Base-by-base conservation (phyloP, 2,113 vertebrate species). In the Hiodon alosoides region DNA sequence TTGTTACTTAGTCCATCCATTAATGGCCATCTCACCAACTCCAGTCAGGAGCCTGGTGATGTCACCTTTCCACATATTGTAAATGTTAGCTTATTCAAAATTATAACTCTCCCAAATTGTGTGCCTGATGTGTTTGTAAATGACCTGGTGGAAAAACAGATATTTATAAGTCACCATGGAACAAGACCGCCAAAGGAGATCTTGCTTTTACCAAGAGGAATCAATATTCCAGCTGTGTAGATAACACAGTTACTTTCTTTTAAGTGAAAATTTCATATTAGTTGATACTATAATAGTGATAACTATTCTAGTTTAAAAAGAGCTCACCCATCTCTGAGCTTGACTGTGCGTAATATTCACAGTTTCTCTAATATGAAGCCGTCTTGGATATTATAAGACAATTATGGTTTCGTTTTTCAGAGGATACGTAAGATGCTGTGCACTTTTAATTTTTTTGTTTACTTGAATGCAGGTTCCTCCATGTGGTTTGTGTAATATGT, bases 241-340 rank as follows among this genome's bases (percentile, higher is more conserved):
- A n/a, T n/a, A n/a, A n/a, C n/a, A 31, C 31, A 31, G 31, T 31
- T 31, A 31, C 31, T 31, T 31, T 31, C 31, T 31, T 31, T 31
- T 31, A 31, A 31, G 31, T 31, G 31, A 54, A 54, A 70, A 55
- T 59, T 59, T 11, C 3, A 73, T 85, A 80, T 83, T 73, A 52
- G 82, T 79, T 71, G n/a, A n/a, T n/a, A n/a, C n/a, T n/a, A n/a
- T n/a, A n/a, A 55, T 55, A 55, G 46, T 67, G 3, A 2, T 4
- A 4, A 71, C 4, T 16, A 57, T 16, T 52, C 58, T 13, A 17
- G 14, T 10, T 4, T 52, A n/a, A 71, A 57, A 71, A 17, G 11
- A 46, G 17, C 16, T 53, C 4, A 58, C 16, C 1, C 65, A 46
- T 67, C 50, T 16, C 31, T 57, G 65, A 67, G 53, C 13, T 51